Percentiles rank a stretch among this genome's conserved stretches.
These are phyloP conservation scores for Danio jaintianensis DNA, from an alignment of 2,797 vertebrate species.

Conservation along the genomic window DNA sequence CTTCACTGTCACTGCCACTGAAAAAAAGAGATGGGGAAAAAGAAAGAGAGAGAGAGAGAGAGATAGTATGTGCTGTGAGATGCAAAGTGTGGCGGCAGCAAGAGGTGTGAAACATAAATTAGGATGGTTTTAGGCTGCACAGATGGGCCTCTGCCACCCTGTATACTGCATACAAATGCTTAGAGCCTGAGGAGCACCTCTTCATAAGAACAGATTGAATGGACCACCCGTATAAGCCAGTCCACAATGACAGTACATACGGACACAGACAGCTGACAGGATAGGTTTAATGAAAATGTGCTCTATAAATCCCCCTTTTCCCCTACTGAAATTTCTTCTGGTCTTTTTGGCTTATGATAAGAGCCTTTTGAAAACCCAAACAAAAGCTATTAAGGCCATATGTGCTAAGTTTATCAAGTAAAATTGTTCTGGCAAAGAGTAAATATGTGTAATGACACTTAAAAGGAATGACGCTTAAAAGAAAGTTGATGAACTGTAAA, in stretches of 20 bases:
- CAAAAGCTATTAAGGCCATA: conserved; percentile 30
- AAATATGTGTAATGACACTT: background rate
- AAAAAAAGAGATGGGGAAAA: conserved; percentile 38
- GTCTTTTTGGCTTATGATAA: conserved; percentile 9
- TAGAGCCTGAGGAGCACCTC: conserved; percentile 44
- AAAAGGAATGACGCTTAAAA: background rate
- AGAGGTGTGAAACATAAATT: conserved; percentile 74
- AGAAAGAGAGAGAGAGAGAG: conserved; percentile 30
- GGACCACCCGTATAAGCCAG: conserved; percentile 11
- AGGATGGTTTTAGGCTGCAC: conserved; percentile 68
- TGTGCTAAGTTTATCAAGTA: background rate
- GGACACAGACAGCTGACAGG: background rate
- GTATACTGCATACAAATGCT: conserved; percentile 68
- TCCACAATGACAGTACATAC: background rate
- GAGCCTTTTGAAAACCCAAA: background rate
- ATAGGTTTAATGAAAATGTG: conserved; percentile 10
- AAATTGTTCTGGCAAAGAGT: conserved; percentile 13
- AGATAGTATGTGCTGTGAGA: conserved; percentile 48
- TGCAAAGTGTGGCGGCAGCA: conserved; percentile 60
- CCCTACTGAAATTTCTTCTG: background rate
- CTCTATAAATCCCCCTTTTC: conserved; percentile 4
- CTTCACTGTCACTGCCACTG: conserved; percentile 69
- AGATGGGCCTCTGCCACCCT: conserved; percentile 72
- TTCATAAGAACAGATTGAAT: conserved; percentile 30
- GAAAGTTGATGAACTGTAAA: background rate